A percentile compares a stretch with the other conserved stretches of the same genome.
Evolutionary conservation across 2,113 vertebrate species (phyloP).

Genomic region (Gobio gobio): DNA sequence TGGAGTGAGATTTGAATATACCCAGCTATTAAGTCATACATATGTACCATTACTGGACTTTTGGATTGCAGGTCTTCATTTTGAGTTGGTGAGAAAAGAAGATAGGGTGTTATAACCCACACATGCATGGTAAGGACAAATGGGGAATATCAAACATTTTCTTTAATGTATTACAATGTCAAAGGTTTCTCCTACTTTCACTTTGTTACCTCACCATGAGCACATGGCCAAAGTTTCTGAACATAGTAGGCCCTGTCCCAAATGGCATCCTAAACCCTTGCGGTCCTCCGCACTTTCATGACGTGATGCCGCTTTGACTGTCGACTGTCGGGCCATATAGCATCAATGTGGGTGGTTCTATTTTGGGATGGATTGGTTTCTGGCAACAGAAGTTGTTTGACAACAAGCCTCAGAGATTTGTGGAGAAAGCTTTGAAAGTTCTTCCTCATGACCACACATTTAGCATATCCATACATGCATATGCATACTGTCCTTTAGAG

Average conservation of each 20-base stretch:
- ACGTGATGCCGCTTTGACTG: too few species aligned
- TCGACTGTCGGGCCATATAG: neutral
- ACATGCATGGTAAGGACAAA: constrained; percentile 63
- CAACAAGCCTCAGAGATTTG: neutral
- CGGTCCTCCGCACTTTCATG: too few species aligned
- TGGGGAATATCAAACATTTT: neutral
- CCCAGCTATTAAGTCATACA: too few species aligned
- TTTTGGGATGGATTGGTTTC: neutral
- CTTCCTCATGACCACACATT: too few species aligned
- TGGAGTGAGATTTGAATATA: too few species aligned
- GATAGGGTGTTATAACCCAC: constrained; percentile 45
- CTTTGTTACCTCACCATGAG: neutral
- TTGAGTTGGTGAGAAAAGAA: constrained; percentile 32
- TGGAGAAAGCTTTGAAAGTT: too few species aligned
- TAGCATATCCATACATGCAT: too few species aligned
- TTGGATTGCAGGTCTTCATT: constrained; percentile 67
- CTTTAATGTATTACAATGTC: neutral
- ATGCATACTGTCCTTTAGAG: too few species aligned
- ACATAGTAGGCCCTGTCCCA: neutral
- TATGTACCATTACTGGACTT: constrained; percentile 26
- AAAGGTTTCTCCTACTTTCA: neutral
- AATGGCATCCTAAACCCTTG: too few species aligned
- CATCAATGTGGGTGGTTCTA: neutral
- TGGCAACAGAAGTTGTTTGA: neutral
- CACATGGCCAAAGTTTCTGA: neutral